Percentiles rank a stretch among this genome's conserved stretches.
Evolutionary conservation across 2,888 invertebrate genomes (phyloP).

Genomic region (Synanthedon formicaeformis): DNA sequence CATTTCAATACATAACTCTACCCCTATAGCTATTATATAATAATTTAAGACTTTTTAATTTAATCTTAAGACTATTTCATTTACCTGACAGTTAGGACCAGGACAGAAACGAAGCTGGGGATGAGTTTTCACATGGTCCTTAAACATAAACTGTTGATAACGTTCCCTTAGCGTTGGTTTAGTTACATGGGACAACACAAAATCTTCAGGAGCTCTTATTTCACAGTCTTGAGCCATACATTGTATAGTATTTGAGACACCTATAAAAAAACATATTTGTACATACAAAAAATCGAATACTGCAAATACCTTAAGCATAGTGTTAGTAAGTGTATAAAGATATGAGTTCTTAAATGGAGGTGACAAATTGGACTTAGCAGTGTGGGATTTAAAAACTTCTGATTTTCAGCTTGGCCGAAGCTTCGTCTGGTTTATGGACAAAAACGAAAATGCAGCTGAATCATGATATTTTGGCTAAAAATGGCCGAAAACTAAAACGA

Average conservation of each 20-base stretch:
- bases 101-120: slow-evolving; percentile 94
- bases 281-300: no score
- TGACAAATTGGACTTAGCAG: no score
- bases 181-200: slow-evolving; percentile 87
- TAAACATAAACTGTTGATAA: slow-evolving; percentile 95
- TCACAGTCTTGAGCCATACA: slow-evolving; percentile 98
- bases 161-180: slow-evolving; percentile 88
- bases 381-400: no score
- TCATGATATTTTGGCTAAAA: no score
- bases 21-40: background rate
- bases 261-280: slow-evolving; percentile 33
- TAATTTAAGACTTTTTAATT: background rate
- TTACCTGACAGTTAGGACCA: slow-evolving; percentile 91
- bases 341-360: no score
- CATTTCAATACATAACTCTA: no score
- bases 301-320: no score
- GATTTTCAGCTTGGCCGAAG: no score
- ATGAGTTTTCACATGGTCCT: slow-evolving; percentile 95
- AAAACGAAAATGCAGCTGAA: no score
- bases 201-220: slow-evolving; percentile 95
- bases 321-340: no score
- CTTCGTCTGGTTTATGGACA: no score
- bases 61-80: background rate
- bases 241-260: slow-evolving; percentile 86
- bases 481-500: no score